Conservation (phyloP, 2,888 invertebrate genomes). For the Criorhina ranunculi region DNA sequence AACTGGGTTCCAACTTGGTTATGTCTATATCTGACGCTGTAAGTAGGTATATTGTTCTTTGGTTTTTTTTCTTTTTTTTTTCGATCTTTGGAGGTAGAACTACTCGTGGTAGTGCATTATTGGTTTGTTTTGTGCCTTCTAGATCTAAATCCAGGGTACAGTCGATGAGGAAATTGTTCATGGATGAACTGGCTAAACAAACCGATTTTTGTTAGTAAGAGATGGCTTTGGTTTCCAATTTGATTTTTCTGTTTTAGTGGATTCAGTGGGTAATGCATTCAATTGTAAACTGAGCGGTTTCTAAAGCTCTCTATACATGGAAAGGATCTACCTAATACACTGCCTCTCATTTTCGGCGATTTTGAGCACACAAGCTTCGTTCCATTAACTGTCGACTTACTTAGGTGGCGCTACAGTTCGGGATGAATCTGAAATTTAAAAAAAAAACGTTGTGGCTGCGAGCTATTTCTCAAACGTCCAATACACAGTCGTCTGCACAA, state of each 20-base stretch:
- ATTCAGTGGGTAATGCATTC: neutral
- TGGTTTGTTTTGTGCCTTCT: constrained; percentile 39
- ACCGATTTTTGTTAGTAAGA: neutral
- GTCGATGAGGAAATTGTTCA: constrained; percentile 19
- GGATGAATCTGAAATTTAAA: too few species aligned
- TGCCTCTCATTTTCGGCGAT: too few species aligned
- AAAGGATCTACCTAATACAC: too few species aligned
- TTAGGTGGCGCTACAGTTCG: too few species aligned
- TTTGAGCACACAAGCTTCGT: too few species aligned
- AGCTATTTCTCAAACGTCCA: too few species aligned
- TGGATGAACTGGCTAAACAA: neutral
- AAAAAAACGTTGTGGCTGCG: too few species aligned
- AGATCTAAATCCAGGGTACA: constrained; percentile 2
- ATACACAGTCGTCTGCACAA: too few species aligned
- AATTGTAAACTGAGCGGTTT: too few species aligned
- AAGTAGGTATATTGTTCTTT: constrained; percentile 46
- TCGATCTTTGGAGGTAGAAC: constrained; percentile 37
- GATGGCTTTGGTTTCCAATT: neutral
- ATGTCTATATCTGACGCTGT: constrained; percentile 24
- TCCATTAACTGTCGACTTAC: too few species aligned
- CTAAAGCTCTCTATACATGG: too few species aligned
- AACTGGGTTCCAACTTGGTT: constrained; percentile 41
- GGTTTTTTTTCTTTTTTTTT: constrained; percentile 34
- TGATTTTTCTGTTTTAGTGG: neutral
- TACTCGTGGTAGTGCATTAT: constrained; percentile 43